These are phyloP conservation scores for Campylorhamphus procurvoides DNA, from an alignment of 2,113 vertebrate species.

Conservation along the genomic window DNA sequence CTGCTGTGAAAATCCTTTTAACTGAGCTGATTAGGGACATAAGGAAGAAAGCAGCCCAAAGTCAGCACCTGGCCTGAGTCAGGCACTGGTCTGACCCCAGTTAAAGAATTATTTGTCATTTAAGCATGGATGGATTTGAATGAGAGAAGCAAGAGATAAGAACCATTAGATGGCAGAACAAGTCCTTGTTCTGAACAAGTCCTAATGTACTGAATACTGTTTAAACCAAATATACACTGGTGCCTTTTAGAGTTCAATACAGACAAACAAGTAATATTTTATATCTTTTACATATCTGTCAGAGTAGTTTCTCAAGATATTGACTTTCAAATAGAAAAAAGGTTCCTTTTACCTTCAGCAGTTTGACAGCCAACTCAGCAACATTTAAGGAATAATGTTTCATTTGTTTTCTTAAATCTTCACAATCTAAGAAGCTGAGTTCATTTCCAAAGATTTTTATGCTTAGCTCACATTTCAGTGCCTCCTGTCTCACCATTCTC, in stretches of 20 bases:
- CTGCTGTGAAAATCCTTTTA: neutral
- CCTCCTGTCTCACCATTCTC: slow-evolving; percentile 2
- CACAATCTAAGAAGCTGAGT: slow-evolving; percentile 79
- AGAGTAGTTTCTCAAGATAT: neutral
- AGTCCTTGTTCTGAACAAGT: neutral
- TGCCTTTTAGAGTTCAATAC: neutral
- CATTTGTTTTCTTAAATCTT: slow-evolving; percentile 68
- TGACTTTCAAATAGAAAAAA: neutral
- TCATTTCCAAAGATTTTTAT: slow-evolving; percentile 87
- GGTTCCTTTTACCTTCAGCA: slow-evolving; percentile 81
- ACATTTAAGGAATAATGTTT: slow-evolving; percentile 77
- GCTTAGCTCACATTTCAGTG: slow-evolving; percentile 74
- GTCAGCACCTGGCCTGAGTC: neutral
- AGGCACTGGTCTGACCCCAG: neutral
- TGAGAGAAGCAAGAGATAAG: neutral
- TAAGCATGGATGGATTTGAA: neutral
- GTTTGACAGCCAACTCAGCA: slow-evolving; percentile 77
- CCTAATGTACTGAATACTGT: neutral
- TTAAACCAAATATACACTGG: neutral
- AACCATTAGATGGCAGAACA: neutral
- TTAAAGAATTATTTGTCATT: neutral
- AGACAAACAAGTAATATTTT: neutral
- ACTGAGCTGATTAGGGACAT: neutral
- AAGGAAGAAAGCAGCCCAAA: neutral
- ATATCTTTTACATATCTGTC: neutral